Conservation (phyloP, 2,113 vertebrate genomes). For the Fukomys damarensis region DNA sequence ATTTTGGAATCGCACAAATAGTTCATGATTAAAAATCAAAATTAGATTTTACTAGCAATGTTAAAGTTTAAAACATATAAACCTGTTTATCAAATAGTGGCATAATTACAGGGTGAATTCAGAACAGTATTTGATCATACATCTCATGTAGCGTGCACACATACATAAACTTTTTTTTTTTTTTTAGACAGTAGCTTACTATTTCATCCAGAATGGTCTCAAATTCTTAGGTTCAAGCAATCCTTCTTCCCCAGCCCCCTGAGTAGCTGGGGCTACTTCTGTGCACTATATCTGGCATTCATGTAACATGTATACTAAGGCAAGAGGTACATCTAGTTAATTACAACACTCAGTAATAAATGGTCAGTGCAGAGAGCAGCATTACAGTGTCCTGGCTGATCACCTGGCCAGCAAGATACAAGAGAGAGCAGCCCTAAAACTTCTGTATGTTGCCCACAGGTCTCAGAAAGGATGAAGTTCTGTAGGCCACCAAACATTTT, state of each 20-base stretch:
- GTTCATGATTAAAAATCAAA: constrained; percentile 27
- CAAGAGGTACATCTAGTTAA: background rate
- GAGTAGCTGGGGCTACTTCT: background rate
- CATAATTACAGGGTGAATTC: background rate
- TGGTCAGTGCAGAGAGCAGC: background rate
- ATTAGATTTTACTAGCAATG: background rate
- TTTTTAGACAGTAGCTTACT: background rate
- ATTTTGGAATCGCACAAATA: background rate
- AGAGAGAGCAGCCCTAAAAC: background rate
- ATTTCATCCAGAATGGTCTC: background rate
- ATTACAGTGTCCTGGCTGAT: background rate
- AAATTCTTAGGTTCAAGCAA: background rate
- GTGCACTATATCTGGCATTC: background rate
- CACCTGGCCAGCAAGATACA: background rate
- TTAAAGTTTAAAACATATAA: background rate
- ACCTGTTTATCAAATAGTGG: background rate
- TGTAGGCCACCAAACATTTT: background rate
- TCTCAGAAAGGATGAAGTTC: background rate
- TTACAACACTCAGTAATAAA: background rate
- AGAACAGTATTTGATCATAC: background rate
- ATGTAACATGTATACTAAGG: background rate
- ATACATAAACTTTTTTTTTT: no score
- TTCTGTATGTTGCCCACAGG: background rate
- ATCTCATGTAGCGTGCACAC: background rate
- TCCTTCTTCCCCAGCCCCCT: background rate